These are phyloP conservation scores for Uropsilus gracilis DNA, from an alignment of 2,113 vertebrate species.

Conservation along the genomic window DNA sequence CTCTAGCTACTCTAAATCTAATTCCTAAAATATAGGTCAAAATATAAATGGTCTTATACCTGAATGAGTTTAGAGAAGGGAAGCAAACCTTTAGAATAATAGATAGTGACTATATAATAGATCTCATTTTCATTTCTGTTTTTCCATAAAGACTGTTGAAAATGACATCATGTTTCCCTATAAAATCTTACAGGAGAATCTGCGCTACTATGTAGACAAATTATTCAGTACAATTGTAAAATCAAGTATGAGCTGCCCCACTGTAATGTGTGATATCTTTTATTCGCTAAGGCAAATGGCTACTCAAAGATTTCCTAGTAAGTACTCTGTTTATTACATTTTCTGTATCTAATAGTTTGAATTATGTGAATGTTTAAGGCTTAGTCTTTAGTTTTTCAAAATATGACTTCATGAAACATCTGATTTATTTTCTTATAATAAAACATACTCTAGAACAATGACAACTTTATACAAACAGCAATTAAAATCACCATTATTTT, in stretches of 20 bases:
- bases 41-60: background rate
- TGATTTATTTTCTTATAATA: conserved; percentile 50
- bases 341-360: background rate
- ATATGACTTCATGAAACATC: background rate
- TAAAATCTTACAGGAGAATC: conserved; percentile 92
- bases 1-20: conserved; percentile 4
- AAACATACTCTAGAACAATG: conserved; percentile 34
- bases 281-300: conserved; percentile 95
- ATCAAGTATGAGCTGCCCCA: conserved; percentile 97
- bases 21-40: conserved; percentile 26
- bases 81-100: conserved; percentile 17
- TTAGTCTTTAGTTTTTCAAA: conserved; percentile 29
- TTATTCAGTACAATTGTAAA: conserved; percentile 96
- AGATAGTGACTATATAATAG: background rate
- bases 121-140: conserved; percentile 6
- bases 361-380: conserved; percentile 43
- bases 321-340: conserved; percentile 75
- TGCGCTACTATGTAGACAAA: conserved; percentile 96
- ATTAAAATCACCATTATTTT: conserved; percentile 33
- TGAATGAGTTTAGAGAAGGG: conserved; percentile 29
- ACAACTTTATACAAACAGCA: background rate
- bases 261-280: conserved; percentile 98
- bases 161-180: conserved; percentile 59
- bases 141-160: background rate
- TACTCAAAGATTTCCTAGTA: conserved; percentile 95